Evolutionary conservation across 2,797 vertebrate genomes (phyloP).

Genomic region (Perdix hodgsoniae): DNA sequence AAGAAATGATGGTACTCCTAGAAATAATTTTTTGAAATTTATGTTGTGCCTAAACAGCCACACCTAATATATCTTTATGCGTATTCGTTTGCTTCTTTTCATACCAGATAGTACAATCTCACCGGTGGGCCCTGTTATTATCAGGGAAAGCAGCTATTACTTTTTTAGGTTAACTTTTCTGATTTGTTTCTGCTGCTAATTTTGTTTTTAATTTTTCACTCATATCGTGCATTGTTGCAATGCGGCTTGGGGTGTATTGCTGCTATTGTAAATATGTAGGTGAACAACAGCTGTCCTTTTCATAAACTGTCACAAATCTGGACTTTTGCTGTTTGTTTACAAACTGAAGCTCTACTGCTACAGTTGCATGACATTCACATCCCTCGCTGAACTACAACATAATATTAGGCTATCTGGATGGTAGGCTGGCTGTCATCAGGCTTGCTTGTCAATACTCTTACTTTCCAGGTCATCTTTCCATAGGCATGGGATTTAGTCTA

Average conservation of each 20-base stretch:
- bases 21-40: neutral
- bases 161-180: neutral
- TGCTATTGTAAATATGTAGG: neutral
- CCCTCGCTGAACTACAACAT: neutral
- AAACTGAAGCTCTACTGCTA: neutral
- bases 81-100: neutral
- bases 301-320: neutral
- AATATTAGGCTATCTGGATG: neutral
- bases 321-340: neutral
- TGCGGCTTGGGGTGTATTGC: neutral
- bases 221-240: neutral
- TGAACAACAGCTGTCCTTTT: neutral
- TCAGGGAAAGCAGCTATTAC: neutral
- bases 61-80: neutral
- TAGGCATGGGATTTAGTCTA: neutral
- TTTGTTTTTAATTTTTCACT: neutral
- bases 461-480: neutral
- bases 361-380: neutral
- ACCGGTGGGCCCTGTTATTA: neutral
- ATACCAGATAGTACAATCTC: neutral
- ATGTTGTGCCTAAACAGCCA: neutral
- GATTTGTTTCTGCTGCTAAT: neutral
- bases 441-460: neutral
- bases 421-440: neutral
- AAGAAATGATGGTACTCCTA: neutral